Evolutionary conservation across 2,113 vertebrate species (phyloP), one percentile per base, ranked within the genome.

Genomic region (Nestor notabilis): DNA sequence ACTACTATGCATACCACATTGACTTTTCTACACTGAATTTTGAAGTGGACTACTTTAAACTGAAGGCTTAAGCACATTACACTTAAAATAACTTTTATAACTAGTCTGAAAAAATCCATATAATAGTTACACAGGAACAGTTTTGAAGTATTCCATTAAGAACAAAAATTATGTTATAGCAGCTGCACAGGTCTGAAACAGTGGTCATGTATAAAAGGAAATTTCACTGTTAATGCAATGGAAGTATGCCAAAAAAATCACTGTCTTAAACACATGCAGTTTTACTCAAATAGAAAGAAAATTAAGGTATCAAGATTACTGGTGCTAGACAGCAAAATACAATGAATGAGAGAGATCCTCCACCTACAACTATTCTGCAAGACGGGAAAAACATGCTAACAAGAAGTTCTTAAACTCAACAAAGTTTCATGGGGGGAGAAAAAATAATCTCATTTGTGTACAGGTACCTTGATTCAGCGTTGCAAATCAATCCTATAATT

Each of bases 181-280:
- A 98, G 98, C 97, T 98, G 97, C 97, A 98, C 97, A 97, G 91
- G 81, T 97, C 98, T 98, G 96, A 98, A 98, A 98, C 96, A 98
- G 98, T 98, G 98, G 98, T 98, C 98, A 98, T 90, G 91, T 97
- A 97, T 97, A 98, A 98, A 98, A 98, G 96, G 97, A 98, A 98
- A 97, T 98, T 70, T 98, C 96, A 98, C 98, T 98, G 98, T 98
- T 98, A 98, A 98, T 97, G 97, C 98, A 98, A 98, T 97, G 98
- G 96, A 98, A 98, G 97, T 98, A 97, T 98, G 98, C 98, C 96
- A 98, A 97, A 97, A 35, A 56, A 96, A 97, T 98, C 95, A 98
- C 39, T 96, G 93, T 97, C 97, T 97, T 97, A 97, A 91, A 98
- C 95, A 98, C 98, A 98, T 98, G 98, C 98, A 98, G 46, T 94